Conservation (phyloP, 2,888 invertebrate genomes). For the Stenichneumon culpator region DNA sequence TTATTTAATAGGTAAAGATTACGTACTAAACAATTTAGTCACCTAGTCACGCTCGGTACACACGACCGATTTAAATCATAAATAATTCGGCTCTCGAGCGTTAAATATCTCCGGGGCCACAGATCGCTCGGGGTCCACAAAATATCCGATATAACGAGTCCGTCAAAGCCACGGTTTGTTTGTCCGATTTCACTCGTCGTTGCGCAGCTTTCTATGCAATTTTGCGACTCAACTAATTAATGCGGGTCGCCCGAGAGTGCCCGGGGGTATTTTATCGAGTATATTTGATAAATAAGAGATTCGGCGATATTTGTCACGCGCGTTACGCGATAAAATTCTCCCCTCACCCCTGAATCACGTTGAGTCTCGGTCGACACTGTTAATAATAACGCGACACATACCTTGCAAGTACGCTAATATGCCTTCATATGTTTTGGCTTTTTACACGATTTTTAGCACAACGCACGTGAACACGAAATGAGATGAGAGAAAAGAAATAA, state of each 20-base stretch:
- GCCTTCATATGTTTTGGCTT: conserved; percentile 85
- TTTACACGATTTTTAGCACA: conserved; percentile 74
- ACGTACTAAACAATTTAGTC: conserved; percentile 64
- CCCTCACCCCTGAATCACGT: conserved; percentile 64
- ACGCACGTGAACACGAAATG: conserved; percentile 55
- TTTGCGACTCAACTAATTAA: conserved; percentile 53
- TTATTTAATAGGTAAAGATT: conserved; percentile 62
- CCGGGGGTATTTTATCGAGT: conserved; percentile 37
- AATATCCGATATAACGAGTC: conserved; percentile 22
- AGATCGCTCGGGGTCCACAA: conserved; percentile 43
- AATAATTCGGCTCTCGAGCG: conserved; percentile 52
- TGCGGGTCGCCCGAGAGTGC: conserved; percentile 15
- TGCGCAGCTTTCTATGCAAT: conserved; percentile 62
- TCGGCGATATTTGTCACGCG: conserved; percentile 38
- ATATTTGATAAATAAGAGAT: conserved; percentile 48
- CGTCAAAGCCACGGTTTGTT: conserved; percentile 40
- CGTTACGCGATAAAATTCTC: conserved; percentile 51
- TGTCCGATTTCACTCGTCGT: conserved; percentile 60
- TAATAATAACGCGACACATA: conserved; percentile 66
- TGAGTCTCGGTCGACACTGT: conserved; percentile 55
- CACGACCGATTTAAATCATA: conserved; percentile 65
- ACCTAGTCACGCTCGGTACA: conserved; percentile 67
- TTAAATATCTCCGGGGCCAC: conserved; percentile 35
- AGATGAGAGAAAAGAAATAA: conserved; percentile 39
- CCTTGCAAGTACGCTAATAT: conserved; percentile 69